Evolutionary conservation across 1,140 invertebrate species (phyloP), one percentile per base, ranked within the genome.

Genomic region (Hydropsyche tenuis): DNA sequence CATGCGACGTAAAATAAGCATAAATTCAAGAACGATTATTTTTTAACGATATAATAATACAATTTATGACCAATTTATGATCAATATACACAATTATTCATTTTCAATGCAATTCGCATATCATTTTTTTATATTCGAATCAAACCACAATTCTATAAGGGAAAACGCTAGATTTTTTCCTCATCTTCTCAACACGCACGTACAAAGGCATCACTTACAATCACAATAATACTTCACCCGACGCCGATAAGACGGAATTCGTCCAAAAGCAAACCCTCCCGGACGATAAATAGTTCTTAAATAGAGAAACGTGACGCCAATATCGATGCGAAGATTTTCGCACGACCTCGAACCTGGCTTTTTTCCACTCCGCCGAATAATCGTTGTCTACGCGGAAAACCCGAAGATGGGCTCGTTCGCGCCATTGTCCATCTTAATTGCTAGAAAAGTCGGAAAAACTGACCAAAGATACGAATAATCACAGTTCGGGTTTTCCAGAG

Each of bases 211-310:
- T 43, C 5, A 43, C 5, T 6, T 43, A 43, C 37, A 43, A 48
- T 48, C 45, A 12, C 2, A 48, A 48, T 14, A 3, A 16, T 48
- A 48, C 16, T 48, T 48, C 16, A 3, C 14, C 45, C 14, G 3
- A n/a, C n/a, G n/a, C 3, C 51, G 51, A 20, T 53, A 25, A 60
- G 20, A 60, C 25, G 22, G 22, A 60, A 60, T 37, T 27, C 56
- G 25, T 60, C 56, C 11, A 1, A 20, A 23, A 1, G 23, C 22
- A 60, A 60, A 22, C 11, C 9, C 23, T 60, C 1, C 4, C n/a
- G 22, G 51, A 3, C 16, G 3, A 60, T 60, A 60, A 25, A 60
- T 60, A 60, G 56, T 60, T 60, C 20, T 60, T 60, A 60, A 60
- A 60, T 60, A 60, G 56, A 23, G 11, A 20, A 22, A 60, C 56